These are phyloP conservation scores for Flabesymbios commensalis DNA, from an alignment of 2,888 invertebrate species.

Conservation along the genomic window DNA sequence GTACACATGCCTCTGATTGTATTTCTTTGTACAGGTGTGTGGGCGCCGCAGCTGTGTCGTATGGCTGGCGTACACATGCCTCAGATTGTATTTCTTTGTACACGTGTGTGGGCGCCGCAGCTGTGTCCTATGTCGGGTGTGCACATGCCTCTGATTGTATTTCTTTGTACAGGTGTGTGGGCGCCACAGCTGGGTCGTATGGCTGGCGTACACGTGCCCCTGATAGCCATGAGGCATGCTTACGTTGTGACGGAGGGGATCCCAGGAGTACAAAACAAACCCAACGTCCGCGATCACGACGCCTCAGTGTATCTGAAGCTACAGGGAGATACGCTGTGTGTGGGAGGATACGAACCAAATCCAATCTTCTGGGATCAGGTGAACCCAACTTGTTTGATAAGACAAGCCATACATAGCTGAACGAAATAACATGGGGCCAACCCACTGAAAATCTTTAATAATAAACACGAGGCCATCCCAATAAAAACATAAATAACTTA, in stretches of 20 bases:
- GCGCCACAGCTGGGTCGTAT: conserved; percentile 74
- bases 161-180: conserved; percentile 74
- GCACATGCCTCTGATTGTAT: conserved; percentile 75
- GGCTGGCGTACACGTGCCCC: conserved; percentile 73
- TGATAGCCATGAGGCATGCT: conserved; percentile 84
- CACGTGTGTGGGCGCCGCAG: conserved; percentile 81
- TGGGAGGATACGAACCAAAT: conserved; percentile 87
- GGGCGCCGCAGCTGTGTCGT: conserved; percentile 77
- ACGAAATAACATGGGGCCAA: not conserved
- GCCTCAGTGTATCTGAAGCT: conserved; percentile 79
- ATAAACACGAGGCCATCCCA: not conserved
- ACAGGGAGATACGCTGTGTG: conserved; percentile 69
- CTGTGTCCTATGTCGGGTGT: conserved; percentile 73
- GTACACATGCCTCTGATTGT: no score
- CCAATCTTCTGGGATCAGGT: conserved; percentile 68
- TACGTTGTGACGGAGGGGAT: conserved; percentile 83
- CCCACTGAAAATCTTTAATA: not conserved
- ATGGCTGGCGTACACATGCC: conserved; percentile 75
- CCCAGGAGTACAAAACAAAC: conserved; percentile 74
- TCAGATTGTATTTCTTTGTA: no score
- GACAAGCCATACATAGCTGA: not conserved
- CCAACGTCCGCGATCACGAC: conserved; percentile 87
- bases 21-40: no score
- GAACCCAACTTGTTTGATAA: no score
- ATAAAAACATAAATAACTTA: not conserved